Percentiles rank a stretch among this genome's conserved stretches.
These are phyloP conservation scores for Steinernema hermaphroditum DNA, from an alignment of 2,888 invertebrate genomes.

Conservation along the genomic window DNA sequence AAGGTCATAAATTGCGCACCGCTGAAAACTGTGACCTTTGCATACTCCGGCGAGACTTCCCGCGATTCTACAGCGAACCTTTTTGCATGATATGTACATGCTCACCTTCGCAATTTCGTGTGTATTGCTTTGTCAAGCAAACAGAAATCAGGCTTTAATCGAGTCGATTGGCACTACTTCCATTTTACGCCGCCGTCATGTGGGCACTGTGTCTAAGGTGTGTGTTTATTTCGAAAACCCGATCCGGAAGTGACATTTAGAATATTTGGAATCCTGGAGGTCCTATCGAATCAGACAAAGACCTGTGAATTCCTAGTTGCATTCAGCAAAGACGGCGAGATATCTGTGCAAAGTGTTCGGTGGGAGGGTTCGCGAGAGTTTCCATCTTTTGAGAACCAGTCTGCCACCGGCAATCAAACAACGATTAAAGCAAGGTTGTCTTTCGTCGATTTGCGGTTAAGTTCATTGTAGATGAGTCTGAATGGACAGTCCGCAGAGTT, in stretches of 20 bases:
- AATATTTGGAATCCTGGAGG: constrained; percentile 12
- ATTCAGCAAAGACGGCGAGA: background rate
- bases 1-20: too few species aligned
- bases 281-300: background rate
- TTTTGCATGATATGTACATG: too few species aligned
- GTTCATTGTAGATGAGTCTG: constrained; percentile 1
- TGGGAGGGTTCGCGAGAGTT: too few species aligned
- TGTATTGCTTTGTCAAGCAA: constrained; percentile 26
- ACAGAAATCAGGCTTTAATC: constrained; percentile 14
- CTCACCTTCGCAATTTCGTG: background rate
- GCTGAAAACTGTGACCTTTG: too few species aligned
- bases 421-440: background rate
- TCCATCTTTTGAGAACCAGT: too few species aligned
- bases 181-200: background rate
- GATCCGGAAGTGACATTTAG: background rate
- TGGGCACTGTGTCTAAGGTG: constrained; percentile 17
- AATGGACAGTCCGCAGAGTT: background rate
- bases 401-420: background rate
- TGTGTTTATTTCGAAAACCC: background rate
- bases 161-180: background rate
- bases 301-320: background rate
- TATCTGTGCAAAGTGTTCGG: background rate
- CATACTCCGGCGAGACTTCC: too few species aligned
- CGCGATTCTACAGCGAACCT: too few species aligned
- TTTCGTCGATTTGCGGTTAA: background rate